These are phyloP conservation scores for Pseudorectes ferrugineus DNA, from an alignment of 2,113 vertebrate species.

Conservation along the genomic window DNA sequence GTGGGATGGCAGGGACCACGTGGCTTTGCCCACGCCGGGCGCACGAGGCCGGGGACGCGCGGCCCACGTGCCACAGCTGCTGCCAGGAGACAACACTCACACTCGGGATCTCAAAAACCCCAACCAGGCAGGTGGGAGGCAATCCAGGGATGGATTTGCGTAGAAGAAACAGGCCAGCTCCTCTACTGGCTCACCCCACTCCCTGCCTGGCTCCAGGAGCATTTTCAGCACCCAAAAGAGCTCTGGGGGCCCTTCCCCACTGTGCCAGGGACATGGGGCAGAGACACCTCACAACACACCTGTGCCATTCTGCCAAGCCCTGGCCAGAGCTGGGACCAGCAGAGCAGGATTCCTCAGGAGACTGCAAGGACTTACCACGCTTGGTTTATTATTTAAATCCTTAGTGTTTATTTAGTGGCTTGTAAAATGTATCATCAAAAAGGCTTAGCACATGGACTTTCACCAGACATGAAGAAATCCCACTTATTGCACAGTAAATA, in stretches of 20 bases:
- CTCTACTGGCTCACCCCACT: neutral
- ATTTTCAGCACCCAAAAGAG: neutral
- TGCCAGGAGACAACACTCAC: accelerated
- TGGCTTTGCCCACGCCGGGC: neutral
- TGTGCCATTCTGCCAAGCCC: neutral
- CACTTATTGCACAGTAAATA: neutral
- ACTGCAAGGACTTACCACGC: neutral
- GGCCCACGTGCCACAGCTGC: neutral
- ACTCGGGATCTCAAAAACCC: accelerated
- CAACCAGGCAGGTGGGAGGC: neutral
- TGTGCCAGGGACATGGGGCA: accelerated
- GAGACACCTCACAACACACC: accelerated
- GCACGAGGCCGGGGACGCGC: accelerated
- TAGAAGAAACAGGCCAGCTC: neutral
- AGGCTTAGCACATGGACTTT: neutral
- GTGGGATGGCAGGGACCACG: neutral
- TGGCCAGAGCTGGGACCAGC: neutral
- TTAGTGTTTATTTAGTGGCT: conserved; percentile 31
- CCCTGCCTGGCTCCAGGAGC: neutral
- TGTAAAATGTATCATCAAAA: conserved; percentile 31
- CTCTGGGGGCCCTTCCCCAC: neutral
- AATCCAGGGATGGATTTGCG: neutral
- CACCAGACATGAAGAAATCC: neutral
- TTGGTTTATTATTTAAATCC: neutral
- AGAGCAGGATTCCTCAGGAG: neutral